Base-by-base conservation (phyloP, 1,140 invertebrate species). In the Schlechtendalia chinensis region DNA sequence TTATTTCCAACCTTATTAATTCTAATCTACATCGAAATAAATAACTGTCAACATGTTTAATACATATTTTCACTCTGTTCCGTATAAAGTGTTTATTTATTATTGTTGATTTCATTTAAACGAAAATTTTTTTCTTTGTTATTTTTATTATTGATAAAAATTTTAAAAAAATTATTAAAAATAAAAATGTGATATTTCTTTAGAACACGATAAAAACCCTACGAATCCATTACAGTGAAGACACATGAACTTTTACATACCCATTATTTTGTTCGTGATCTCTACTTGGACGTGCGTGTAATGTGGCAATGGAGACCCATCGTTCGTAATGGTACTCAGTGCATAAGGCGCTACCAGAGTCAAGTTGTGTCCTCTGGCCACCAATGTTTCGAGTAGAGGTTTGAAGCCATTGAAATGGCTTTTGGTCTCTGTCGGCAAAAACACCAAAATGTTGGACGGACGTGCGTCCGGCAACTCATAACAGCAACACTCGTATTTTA, bases 281-380 rank as follows among this genome's bases (percentile, higher is more conserved):
- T 67, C 65, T 12, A 67, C 47, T 54, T 22, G 50, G 11, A 72
- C 27, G 8, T 72, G 69, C 10, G 24, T 72, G 24, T 72, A 72
- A 6, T 63, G 8, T 12, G 17, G 10, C 24, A 32, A 54, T 17
- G 69, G 17, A 1, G 27, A 24, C 2, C 65, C 65, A 16, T 24
- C 6, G 5, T 63, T 27, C 3, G 14, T n/a, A 4, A 24, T 32
- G 1, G 65, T 14, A 29, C 39, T 19, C 2, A 79, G 22, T 8
- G 58, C 2, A 5, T 19, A 79, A 12, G 80, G 74, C 5, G 85
- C 84, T 2, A 81, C 72, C 22, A 81, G 47, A 12, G 89, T 90
- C 4, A 91, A 87, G 82, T 90, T 87, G 83, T 91, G 90, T 3
- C 90, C 90, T 72, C 88, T 86, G 0, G 84, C 81, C 0, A 89